Conservation (phyloP, 2,888 invertebrate species). For the Amblyteles armatorius region DNA sequence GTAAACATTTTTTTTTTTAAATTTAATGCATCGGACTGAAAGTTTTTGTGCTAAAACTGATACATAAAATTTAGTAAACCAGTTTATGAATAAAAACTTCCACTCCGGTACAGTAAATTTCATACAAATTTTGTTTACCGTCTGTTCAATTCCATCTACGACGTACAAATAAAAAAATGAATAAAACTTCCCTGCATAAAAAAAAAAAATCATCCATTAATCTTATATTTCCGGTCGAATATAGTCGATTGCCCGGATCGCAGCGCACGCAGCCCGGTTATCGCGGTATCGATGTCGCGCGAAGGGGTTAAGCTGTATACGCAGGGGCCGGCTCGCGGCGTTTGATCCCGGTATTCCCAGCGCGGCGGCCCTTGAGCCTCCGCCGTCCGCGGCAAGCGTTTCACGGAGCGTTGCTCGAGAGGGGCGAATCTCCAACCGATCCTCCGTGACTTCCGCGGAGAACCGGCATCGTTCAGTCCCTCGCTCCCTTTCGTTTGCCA, state of each 20-base stretch:
- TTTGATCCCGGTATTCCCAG: conserved; percentile 69
- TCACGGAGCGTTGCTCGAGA: conserved; percentile 24
- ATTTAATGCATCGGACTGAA: too few species aligned
- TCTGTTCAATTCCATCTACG: not conserved
- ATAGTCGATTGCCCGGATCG: not conserved
- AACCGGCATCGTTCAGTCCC: not conserved
- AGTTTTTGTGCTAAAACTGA: too few species aligned
- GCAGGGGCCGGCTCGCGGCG: conserved; percentile 27
- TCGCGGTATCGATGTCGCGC: not conserved
- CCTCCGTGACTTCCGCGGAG: conserved; percentile 66
- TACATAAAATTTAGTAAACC: too few species aligned
- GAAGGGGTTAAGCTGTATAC: not conserved
- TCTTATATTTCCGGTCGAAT: not conserved
- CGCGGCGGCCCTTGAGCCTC: conserved; percentile 57
- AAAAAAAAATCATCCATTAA: not conserved
- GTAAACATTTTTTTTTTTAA: too few species aligned
- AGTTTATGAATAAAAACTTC: too few species aligned
- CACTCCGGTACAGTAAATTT: too few species aligned
- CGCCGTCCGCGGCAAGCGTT: conserved; percentile 69
- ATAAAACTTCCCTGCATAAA: too few species aligned
- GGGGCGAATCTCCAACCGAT: conserved; percentile 55
- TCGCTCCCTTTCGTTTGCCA: not conserved
- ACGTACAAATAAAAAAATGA: too few species aligned
- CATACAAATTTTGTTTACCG: too few species aligned
- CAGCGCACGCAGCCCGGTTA: not conserved